Percentiles rank a stretch among this genome's conserved stretches.
These are phyloP conservation scores for Arremon aurantiirostris DNA, from an alignment of 2,797 vertebrate genomes.

Conservation along the genomic window DNA sequence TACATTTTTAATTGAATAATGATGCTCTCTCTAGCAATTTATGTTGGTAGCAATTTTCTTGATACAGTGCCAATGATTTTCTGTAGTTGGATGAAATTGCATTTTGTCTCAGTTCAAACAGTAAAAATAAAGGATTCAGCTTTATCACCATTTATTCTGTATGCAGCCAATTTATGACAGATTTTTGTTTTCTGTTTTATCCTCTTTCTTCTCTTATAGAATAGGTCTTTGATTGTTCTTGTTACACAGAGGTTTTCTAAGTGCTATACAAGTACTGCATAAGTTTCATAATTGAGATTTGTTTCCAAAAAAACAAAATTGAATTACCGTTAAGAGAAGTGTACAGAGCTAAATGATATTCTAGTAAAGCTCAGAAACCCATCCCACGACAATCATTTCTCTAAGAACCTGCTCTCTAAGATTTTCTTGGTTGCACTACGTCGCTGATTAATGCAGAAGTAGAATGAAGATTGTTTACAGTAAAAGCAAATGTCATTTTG, in stretches of 20 bases:
- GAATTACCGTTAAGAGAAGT: conserved; percentile 2
- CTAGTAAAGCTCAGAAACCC: not conserved
- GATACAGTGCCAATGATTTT: not conserved
- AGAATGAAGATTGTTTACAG: not conserved
- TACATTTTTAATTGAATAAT: conserved; percentile 25
- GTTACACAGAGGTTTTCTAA: not conserved
- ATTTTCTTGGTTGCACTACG: not conserved
- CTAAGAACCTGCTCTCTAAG: not conserved
- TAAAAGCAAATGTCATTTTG: not conserved
- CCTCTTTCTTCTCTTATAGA: not conserved
- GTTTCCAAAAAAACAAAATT: conserved; percentile 16
- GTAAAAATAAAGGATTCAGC: not conserved
- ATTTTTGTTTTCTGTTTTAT: not conserved
- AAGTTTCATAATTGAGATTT: not conserved
- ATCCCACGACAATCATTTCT: not conserved
- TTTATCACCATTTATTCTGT: not conserved
- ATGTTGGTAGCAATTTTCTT: not conserved
- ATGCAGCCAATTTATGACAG: not conserved
- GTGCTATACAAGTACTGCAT: not conserved
- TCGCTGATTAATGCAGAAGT: not conserved
- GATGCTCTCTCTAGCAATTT: not conserved
- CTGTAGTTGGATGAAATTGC: not conserved
- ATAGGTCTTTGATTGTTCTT: not conserved
- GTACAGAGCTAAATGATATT: not conserved
- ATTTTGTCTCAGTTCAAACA: not conserved